phyloP scores from a whole-genome alignment of 2,797 vertebrate species.

The Somateria mollissima region DNA sequence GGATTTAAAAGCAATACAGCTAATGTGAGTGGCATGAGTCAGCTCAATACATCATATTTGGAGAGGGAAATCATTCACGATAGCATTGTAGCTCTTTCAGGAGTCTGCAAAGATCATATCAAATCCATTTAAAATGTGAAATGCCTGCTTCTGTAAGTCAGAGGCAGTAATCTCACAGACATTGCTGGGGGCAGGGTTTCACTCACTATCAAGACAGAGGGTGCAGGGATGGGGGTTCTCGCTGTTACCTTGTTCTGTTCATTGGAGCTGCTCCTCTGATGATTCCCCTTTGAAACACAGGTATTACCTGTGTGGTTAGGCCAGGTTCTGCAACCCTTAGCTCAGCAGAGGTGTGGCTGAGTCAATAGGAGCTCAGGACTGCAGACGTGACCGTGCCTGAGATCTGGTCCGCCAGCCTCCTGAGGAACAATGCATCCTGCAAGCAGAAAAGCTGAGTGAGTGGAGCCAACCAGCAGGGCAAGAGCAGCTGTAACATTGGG shows the following conservation, averaged over 20 bases:
- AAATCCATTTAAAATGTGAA: constrained; percentile 27
- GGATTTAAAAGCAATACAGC: neutral
- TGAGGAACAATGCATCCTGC: neutral
- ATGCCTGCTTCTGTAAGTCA: constrained; percentile 7
- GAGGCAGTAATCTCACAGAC: neutral
- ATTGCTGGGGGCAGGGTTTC: constrained; percentile 8
- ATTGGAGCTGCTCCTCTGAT: neutral
- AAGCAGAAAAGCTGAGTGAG: neutral
- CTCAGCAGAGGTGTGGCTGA: neutral
- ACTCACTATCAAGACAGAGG: neutral
- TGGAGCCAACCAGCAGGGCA: neutral
- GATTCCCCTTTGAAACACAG: neutral
- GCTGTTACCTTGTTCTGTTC: neutral
- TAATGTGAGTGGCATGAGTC: constrained; percentile 9
- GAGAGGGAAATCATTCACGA: neutral
- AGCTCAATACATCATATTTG: neutral
- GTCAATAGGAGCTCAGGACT: neutral
- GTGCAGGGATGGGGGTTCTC: neutral
- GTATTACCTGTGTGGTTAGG: accelerated
- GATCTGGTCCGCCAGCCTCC: neutral
- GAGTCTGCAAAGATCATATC: constrained; percentile 17
- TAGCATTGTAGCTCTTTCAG: constrained; percentile 11
- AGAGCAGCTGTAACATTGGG: neutral
- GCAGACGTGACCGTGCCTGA: neutral
- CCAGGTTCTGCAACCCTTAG: neutral